These are phyloP conservation scores for Lemur catta DNA, from an alignment of 2,797 vertebrate species.

Conservation along the genomic window DNA sequence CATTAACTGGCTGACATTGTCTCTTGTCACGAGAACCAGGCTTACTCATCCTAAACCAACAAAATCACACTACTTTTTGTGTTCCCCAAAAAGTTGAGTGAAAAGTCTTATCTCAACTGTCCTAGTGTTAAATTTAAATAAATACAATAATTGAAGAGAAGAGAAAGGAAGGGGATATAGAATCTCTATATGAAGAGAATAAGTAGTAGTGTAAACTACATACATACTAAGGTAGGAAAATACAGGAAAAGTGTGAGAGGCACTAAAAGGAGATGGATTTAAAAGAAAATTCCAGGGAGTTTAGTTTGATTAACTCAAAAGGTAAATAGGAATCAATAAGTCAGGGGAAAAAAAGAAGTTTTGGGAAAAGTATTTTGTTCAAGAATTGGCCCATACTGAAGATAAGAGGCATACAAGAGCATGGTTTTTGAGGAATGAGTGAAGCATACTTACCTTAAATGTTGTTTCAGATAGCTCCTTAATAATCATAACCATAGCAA, in stretches of 20 bases:
- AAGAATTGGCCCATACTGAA: background rate
- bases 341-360: background rate
- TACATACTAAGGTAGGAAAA: background rate
- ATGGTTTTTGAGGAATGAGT: background rate
- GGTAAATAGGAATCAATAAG: background rate
- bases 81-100: background rate
- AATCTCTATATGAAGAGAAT: background rate
- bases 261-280: background rate
- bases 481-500: no score
- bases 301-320: background rate
- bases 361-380: background rate
- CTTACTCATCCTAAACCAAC: background rate
- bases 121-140: background rate
- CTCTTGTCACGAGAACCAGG: background rate
- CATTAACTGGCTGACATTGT: background rate
- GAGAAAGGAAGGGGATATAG: background rate
- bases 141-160: slow-evolving; percentile 18
- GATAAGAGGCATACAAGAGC: background rate
- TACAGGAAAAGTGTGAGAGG: background rate
- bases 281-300: background rate
- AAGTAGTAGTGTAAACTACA: background rate
- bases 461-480: background rate
- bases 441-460: background rate
- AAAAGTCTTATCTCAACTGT: background rate
- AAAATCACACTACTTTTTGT: background rate